Conservation (phyloP, 1,140 invertebrate species). For the Nylanderia fulva region DNA sequence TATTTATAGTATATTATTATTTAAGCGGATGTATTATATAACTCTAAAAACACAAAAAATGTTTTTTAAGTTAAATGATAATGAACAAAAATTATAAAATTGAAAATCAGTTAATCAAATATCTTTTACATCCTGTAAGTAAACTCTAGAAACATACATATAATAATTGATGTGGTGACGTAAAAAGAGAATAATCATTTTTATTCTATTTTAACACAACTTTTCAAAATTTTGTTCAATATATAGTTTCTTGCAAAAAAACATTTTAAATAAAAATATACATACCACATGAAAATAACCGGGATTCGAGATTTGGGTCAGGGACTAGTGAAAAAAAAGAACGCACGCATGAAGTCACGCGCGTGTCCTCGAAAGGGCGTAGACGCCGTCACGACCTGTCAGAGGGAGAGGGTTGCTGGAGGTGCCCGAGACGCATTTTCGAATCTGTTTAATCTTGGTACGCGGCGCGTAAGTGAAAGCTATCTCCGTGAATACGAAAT, state of each 20-base stretch:
- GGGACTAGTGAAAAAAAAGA: neutral
- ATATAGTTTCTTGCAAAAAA: neutral
- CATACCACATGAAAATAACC: neutral
- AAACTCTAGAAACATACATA: neutral
- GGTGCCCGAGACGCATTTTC: constrained; percentile 81
- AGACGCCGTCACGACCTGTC: neutral
- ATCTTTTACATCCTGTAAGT: neutral
- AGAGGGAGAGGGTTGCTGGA: constrained; percentile 54
- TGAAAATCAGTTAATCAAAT: neutral
- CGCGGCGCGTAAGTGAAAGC: constrained; percentile 84
- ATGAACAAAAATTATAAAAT: constrained; percentile 1
- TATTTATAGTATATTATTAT: too few relatives aligned
- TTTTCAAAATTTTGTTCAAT: neutral
- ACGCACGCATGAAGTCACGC: constrained; percentile 40
- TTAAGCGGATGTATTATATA: neutral
- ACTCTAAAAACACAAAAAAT: neutral
- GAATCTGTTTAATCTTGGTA: constrained; percentile 86
- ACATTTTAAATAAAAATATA: neutral
- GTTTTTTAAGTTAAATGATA: neutral
- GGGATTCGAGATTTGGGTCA: neutral
- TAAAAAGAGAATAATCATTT: neutral
- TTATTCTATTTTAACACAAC: neutral
- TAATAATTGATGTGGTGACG: neutral
- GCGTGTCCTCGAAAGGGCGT: constrained; percentile 25
- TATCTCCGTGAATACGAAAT: constrained; percentile 85